These are phyloP conservation scores for Temnopleurus reevesii DNA, from an alignment of 53 echinoderm and acorn worm genomes.

Conservation along the genomic window DNA sequence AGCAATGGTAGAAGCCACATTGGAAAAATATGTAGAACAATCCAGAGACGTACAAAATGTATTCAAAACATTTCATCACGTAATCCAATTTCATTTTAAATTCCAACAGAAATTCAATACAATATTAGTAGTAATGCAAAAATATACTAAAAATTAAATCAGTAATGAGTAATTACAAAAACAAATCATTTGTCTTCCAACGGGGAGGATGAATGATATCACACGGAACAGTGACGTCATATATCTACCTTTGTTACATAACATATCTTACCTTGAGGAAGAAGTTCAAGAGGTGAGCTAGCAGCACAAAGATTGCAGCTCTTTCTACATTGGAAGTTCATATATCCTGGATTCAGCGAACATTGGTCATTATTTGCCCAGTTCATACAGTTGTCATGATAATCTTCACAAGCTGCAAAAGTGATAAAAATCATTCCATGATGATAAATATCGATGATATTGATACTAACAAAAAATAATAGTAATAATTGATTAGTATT, in stretches of 20 bases:
- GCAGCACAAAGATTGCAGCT: conserved; percentile 19
- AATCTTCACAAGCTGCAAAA: conserved; percentile 26
- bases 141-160: neutral
- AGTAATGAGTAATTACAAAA: neutral
- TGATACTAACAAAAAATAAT: too few species aligned
- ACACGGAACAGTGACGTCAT: neutral
- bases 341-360: conserved; percentile 27
- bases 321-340: conserved; percentile 53
- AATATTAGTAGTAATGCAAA: neutral
- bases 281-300: conserved; percentile 33
- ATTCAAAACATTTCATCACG: too few species aligned
- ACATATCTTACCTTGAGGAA: conserved; percentile 15
- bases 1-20: too few species aligned
- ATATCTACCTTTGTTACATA: neutral
- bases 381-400: neutral
- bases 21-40: too few species aligned
- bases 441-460: too few species aligned
- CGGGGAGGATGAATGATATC: neutral
- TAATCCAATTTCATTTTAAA: too few species aligned
- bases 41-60: too few species aligned
- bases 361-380: conserved; percentile 42
- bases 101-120: neutral
- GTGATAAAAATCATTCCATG: neutral
- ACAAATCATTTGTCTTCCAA: neutral
- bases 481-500: too few species aligned